A percentile compares a stretch with the other conserved stretches of the same genome.
Evolutionary conservation across 2,888 invertebrate species (phyloP).

Genomic region (Gari tellinella): DNA sequence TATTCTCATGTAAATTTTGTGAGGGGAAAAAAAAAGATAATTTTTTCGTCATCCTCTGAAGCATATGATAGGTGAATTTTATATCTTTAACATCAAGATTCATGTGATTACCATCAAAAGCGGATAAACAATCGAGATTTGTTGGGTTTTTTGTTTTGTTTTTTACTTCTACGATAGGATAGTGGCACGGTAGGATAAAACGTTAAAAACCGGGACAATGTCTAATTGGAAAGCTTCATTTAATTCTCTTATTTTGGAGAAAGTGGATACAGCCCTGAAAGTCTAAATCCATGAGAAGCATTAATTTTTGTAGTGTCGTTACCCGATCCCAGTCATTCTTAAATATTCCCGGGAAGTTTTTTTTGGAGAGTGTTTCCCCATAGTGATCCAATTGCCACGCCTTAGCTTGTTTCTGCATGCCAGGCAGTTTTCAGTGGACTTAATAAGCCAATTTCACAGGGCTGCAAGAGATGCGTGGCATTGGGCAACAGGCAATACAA

Average conservation of each 20-base stretch:
- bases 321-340: conserved; percentile 21
- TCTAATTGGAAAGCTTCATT: conserved; percentile 6
- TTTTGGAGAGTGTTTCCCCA: conserved; percentile 20
- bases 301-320: conserved; percentile 27
- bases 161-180: too few species aligned
- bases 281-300: conserved; percentile 22
- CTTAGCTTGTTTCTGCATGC: conserved; percentile 19
- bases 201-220: too few species aligned
- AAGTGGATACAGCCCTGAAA: conserved; percentile 25
- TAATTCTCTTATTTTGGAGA: background rate
- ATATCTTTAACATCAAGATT: too few species aligned
- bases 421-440: conserved; percentile 24
- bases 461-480: conserved; percentile 38
- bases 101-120: too few species aligned
- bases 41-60: too few species aligned
- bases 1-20: too few species aligned
- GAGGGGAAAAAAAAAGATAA: too few species aligned
- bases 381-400: conserved; percentile 21
- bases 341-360: conserved; percentile 14
- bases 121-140: too few species aligned
- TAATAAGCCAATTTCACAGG: conserved; percentile 39
- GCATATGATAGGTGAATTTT: too few species aligned
- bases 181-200: too few species aligned
- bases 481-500: conserved; percentile 46
- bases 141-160: too few species aligned